Percentiles rank a stretch among this genome's conserved stretches.
Evolutionary conservation across 2,888 invertebrate species (phyloP).

Genomic region (Poecilobothrus nobilitatus): DNA sequence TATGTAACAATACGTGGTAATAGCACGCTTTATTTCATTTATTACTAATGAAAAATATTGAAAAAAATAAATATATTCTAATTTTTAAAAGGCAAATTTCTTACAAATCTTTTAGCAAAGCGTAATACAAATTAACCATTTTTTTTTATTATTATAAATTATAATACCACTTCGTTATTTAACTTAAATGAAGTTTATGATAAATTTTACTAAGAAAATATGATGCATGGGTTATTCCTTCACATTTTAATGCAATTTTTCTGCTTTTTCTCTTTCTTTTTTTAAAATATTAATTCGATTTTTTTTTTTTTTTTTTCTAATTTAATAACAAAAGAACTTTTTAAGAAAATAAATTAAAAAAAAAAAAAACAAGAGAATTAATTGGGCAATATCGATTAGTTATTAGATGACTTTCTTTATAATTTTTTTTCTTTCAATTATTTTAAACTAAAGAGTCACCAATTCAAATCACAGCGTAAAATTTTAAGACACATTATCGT

Average conservation of each 20-base stretch:
- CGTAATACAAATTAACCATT: neutral
- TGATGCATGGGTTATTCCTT: too few relatives aligned
- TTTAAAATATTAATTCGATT: neutral
- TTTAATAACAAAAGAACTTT: too few relatives aligned
- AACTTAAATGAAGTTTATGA: neutral
- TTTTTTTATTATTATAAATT: too few relatives aligned
- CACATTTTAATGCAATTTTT: too few relatives aligned
- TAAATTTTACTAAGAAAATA: too few relatives aligned
- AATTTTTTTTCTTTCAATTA: neutral
- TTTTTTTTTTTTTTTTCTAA: too few relatives aligned
- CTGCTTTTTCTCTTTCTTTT: too few relatives aligned
- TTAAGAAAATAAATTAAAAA: too few relatives aligned
- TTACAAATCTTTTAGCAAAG: neutral
- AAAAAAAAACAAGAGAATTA: neutral
- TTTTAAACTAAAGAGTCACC: neutral
- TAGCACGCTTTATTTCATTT: neutral
- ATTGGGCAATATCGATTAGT: slow-evolving; percentile 1
- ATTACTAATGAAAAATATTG: neutral
- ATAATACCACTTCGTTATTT: neutral
- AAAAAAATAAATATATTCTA: neutral
- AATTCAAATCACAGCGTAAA: neutral
- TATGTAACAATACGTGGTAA: neutral
- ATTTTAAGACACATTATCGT: neutral
- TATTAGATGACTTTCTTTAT: neutral
- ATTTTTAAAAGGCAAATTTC: neutral